phyloP scores from a whole-genome alignment of 35 echinoderm and acorn worm species.

The Lytechinus pictus region DNA sequence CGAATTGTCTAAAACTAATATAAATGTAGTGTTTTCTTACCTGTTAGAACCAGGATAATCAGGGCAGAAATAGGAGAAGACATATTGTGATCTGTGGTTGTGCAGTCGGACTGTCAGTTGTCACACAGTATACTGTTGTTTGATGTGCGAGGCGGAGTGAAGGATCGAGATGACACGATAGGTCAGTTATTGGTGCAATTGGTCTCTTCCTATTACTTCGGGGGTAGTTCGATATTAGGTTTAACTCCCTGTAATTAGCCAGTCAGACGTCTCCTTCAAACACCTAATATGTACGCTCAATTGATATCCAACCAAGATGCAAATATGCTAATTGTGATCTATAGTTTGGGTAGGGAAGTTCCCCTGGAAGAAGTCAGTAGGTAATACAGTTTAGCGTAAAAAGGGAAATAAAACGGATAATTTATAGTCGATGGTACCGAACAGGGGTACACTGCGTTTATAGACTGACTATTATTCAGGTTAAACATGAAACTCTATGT shows the following conservation, averaged over 20 bases:
- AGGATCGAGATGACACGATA: conserved; percentile 3
- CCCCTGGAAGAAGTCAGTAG: neutral
- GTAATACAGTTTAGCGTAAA: neutral
- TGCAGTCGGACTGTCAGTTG: neutral
- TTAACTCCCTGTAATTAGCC: conserved; percentile 34
- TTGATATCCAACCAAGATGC: neutral
- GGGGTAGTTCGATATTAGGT: conserved; percentile 2
- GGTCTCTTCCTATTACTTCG: conserved; percentile 29
- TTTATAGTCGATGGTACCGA: neutral
- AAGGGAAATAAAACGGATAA: neutral
- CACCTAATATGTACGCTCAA: neutral
- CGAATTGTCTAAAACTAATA: neutral
- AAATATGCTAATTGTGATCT: neutral
- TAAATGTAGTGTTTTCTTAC: neutral
- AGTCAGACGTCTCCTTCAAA: conserved; percentile 33
- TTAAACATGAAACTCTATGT: neutral
- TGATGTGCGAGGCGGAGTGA: neutral
- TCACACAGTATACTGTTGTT: neutral
- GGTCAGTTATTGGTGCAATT: conserved; percentile 39
- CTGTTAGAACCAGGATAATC: neutral
- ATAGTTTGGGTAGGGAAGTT: neutral
- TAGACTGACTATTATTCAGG: neutral
- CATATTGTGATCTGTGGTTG: neutral
- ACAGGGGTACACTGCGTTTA: neutral
- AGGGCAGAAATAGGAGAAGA: neutral